phyloP scores from a whole-genome alignment of 2,113 vertebrate species.

The Pedetes capensis region DNA sequence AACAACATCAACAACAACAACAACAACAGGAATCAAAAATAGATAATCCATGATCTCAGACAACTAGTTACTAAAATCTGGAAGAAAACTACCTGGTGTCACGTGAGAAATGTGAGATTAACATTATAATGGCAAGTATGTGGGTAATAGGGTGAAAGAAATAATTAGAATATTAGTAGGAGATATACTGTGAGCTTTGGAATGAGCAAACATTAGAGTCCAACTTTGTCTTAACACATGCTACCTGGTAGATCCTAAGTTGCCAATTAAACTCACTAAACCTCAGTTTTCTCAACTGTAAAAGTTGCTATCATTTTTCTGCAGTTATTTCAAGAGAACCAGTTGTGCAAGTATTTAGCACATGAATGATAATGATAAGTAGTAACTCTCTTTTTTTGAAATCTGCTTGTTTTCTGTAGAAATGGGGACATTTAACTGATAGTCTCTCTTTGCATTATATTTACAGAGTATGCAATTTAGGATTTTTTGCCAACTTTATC shows the following conservation, averaged over 20 bases:
- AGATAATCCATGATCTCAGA: not conserved
- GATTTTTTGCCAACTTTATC: not conserved
- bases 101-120: not conserved
- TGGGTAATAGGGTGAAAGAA: not conserved
- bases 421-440: not conserved
- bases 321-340: not conserved
- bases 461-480: not conserved
- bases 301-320: not conserved
- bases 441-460: not conserved
- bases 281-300: not conserved
- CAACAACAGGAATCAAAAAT: slow-evolving; percentile 11
- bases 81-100: not conserved
- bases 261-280: not conserved
- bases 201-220: not conserved
- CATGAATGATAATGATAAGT: not conserved
- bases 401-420: not conserved
- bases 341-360: not conserved
- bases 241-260: not conserved
- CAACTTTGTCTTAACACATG: not conserved
- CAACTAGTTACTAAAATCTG: not conserved
- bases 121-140: not conserved
- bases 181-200: not conserved
- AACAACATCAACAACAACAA: no score
- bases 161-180: not conserved
- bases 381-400: not conserved